Base-by-base conservation (phyloP, 2,113 vertebrate genomes). In the Indicator maculatus region DNA sequence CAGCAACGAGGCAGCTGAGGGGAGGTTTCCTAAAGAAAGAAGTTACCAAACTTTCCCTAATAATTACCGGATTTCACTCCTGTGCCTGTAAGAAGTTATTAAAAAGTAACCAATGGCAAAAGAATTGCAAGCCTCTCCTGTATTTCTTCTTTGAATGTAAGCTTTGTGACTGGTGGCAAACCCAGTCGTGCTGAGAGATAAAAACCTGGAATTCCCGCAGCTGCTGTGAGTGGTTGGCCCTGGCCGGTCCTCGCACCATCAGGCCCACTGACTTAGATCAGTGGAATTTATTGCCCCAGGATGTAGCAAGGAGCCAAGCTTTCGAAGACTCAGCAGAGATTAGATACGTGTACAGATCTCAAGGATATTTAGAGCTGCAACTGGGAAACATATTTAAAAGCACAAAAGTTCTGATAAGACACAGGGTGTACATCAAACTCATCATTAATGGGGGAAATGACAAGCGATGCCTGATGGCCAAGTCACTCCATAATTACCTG, bases 231-330 rank as follows among this genome's bases (percentile, higher is more conserved):
- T 8, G 77, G 45, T 64, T 7, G 66, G 72, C 76, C 41, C 33
- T 1, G 58, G 67, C 75, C 47, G 45, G 78, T 5, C 66, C 75
- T 12, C 31, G 6, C 56, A 5, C 9, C 27, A n/a, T 8, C 83
- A 1, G n/a, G 52, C 89, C 8, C 70, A 8, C 44, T 5, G 65
- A 30, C 38, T 11, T 28, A 15, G 88, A 0, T 23, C 65, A 19
- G 5, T 75, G 91, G 93, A 95, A 96, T 94, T 27, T 82, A 39
- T 85, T 2, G 82, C 93, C 96, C 55, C 74, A 1, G 93, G 93
- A 33, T 0, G 47, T 3, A 16, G 30, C 16, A 45, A 56, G 69
- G 24, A 83, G 53, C 0, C 2, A 83, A 78, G 74, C 89, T 92
- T 78, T 67, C 8, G 50, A 50, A 47, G 55, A 24, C 83, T 77